Base-by-base conservation (phyloP, 1,140 invertebrate genomes). In the Drosophila sp. region DNA sequence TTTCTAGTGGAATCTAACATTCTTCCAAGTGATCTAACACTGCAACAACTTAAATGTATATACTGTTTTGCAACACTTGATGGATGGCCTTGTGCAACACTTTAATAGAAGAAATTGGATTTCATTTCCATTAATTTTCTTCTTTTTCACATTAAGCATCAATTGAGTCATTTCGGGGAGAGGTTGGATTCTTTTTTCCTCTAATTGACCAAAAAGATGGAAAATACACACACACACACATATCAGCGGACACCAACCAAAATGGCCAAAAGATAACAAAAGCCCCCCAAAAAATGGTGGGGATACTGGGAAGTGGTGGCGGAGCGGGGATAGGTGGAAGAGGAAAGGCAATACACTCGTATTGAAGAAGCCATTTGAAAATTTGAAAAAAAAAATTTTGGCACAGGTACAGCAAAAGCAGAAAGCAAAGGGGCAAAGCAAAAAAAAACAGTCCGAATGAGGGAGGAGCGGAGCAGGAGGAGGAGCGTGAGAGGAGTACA, bases 301-400 rank as follows among this genome's bases (percentile, higher is more conserved):
- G 29, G 40, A 40, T 30, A 11, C 33, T 38, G 1, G 29, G 1
- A 11, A 10, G 6, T 33, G 23, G 8, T 1, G 3, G 38, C 27
- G 38, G 27, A 61, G 67, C 55, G 40, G 27, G 5, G 44, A 17
- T 23, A 44, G 41, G 17, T 4, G 38, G 35, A 10, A 4, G n/a
- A n/a, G 40, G 40, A n/a, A 4, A 3, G 44, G 23, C 44, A 50
- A 50, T 27, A 50, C 27, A 50, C 44, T 50, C 60, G 66, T 78
- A 89, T 87, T 87, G 84, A 87, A 87, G 84, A 87, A 87, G 84
- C 84, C 84, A 87, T 87, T 87, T 89, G 84, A 87, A 87, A 87
- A 87, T 87, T 87, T 87, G 84, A 90, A 87, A 90, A 87, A 87
- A 87, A 90, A 89, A 78, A 84, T 87, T 89, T 87, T 87, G 84